phyloP scores from a whole-genome alignment of 2,113 vertebrate genomes.

The Passer montanus region DNA sequence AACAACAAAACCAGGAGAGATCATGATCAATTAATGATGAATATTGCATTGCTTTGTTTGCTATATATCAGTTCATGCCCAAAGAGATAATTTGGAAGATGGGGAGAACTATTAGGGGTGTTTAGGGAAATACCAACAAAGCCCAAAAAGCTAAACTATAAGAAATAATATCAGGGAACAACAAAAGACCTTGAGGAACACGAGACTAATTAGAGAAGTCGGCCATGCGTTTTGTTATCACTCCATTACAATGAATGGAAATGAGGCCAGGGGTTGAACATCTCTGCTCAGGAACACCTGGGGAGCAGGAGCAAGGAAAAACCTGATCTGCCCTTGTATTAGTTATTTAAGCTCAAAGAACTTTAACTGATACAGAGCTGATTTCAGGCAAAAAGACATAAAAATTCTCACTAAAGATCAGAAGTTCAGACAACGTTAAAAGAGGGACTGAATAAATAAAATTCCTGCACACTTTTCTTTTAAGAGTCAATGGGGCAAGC shows the following conservation, averaged over 20 bases:
- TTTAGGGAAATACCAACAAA: constrained; percentile 35
- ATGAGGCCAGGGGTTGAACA: constrained; percentile 44
- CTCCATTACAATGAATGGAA: constrained; percentile 49
- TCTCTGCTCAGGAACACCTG: constrained; percentile 6
- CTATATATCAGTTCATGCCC: constrained; percentile 54
- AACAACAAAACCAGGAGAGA: constrained; percentile 35
- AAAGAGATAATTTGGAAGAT: constrained; percentile 55
- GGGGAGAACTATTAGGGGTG: background rate
- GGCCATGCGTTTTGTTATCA: constrained; percentile 64
- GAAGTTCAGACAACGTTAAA: background rate
- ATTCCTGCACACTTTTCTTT: background rate
- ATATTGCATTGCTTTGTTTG: constrained; percentile 62
- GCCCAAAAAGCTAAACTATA: background rate
- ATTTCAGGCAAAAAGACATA: constrained; percentile 3
- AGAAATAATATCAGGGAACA: constrained; percentile 7
- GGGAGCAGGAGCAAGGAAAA: constrained; percentile 30
- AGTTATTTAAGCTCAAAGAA: constrained; percentile 50
- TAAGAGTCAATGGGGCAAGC: background rate
- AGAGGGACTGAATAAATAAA: background rate
- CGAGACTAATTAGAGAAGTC: constrained; percentile 65
- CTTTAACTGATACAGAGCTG: constrained; percentile 5
- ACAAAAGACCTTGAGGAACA: constrained; percentile 55
- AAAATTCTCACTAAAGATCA: background rate
- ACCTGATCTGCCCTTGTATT: constrained; percentile 40
- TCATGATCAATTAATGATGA: constrained; percentile 60